These are phyloP conservation scores for Tichodroma muraria DNA, from an alignment of 2,113 vertebrate species.

Conservation along the genomic window DNA sequence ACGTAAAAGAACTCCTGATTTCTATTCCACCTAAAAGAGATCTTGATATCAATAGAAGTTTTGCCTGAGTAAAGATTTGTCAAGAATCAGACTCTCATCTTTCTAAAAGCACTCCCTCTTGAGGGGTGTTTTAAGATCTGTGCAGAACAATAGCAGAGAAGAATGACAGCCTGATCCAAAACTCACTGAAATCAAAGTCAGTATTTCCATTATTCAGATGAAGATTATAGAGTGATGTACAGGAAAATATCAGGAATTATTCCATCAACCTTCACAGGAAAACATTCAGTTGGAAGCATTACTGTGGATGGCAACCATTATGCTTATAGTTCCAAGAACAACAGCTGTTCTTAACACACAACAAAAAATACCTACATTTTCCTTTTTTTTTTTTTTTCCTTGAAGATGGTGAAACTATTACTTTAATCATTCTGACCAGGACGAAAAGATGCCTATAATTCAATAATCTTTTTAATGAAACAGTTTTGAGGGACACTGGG, in stretches of 20 bases:
- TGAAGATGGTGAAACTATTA: background rate
- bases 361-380: background rate
- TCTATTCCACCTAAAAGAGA: background rate
- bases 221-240: conserved; percentile 10
- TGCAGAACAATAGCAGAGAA: background rate
- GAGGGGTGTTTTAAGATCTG: background rate
- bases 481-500: background rate
- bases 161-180: conserved; percentile 13
- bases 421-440: background rate
- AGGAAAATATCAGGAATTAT: conserved; percentile 33
- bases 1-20: background rate
- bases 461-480: background rate
- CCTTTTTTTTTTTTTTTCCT: background rate
- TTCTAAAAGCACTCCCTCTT: background rate
- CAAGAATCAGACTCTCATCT: background rate
- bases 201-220: conserved; percentile 11
- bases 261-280: conserved; percentile 10
- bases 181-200: conserved; percentile 15
- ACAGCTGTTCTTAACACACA: background rate
- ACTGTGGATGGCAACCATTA: background rate
- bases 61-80: conserved; percentile 7
- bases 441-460: background rate
- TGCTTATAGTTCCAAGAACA: background rate
- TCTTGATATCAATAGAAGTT: background rate
- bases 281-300: background rate